phyloP scores from a whole-genome alignment of 2,113 vertebrate species.

The Otocyon megalotis region DNA sequence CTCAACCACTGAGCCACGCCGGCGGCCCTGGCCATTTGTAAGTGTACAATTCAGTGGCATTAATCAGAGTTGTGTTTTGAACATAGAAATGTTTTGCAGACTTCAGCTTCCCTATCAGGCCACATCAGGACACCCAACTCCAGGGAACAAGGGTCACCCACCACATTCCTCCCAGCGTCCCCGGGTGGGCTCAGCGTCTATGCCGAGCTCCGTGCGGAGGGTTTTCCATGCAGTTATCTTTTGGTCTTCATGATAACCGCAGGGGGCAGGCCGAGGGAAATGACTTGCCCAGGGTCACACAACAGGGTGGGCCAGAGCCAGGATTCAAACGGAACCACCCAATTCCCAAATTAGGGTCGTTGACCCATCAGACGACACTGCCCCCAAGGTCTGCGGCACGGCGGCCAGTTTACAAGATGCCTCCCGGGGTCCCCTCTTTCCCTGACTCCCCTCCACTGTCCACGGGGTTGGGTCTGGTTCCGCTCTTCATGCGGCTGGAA shows the following conservation, averaged over 20 bases:
- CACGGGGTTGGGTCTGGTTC: neutral
- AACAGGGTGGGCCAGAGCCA: neutral
- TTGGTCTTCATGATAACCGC: neutral
- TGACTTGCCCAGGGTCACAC: neutral
- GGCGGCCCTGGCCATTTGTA: neutral
- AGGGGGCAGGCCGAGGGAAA: neutral
- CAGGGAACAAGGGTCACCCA: neutral
- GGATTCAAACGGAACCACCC: neutral
- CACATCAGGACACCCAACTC: neutral
- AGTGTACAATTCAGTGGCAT: neutral
- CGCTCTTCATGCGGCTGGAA: neutral
- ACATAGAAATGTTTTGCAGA: neutral
- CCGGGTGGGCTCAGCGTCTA: neutral
- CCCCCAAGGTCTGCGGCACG: fast-evolving
- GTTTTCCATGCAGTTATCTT: neutral
- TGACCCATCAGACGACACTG: neutral
- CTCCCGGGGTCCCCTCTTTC: neutral
- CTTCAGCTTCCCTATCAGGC: neutral
- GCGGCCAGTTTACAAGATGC: neutral
- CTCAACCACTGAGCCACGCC: too few relatives aligned
- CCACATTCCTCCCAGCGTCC: too few relatives aligned
- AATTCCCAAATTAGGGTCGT: neutral
- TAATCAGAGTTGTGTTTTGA: neutral
- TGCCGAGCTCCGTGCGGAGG: neutral
- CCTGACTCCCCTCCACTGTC: neutral